These are phyloP conservation scores for Erebia palarica DNA, from an alignment of 2,888 invertebrate genomes.

Conservation along the genomic window DNA sequence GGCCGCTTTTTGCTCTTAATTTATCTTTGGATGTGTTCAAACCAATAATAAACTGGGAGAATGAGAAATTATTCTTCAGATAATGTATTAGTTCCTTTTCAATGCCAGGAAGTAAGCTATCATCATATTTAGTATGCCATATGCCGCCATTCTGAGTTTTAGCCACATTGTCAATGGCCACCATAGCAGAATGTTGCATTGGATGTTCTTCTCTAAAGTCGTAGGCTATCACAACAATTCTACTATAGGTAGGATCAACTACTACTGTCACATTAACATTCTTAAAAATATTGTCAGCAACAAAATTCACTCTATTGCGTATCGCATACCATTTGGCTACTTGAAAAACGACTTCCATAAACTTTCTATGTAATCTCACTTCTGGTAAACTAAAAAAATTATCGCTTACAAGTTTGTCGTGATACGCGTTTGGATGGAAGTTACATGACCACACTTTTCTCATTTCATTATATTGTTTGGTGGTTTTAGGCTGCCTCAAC, in stretches of 20 bases:
- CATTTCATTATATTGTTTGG: constrained; percentile 84
- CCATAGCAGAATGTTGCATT: constrained; percentile 92
- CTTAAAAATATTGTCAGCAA: constrained; percentile 42
- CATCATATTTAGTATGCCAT: constrained; percentile 64
- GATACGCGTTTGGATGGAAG: constrained; percentile 89
- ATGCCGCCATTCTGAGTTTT: constrained; percentile 90
- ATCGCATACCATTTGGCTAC: constrained; percentile 66
- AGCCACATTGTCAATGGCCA: constrained; percentile 93
- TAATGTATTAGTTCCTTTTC: constrained; percentile 60
- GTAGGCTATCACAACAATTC: constrained; percentile 86
- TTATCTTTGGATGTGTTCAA: constrained; percentile 48
- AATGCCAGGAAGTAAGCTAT: constrained; percentile 59
- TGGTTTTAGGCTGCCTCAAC: constrained; percentile 83
- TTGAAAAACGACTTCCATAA: constrained; percentile 83
- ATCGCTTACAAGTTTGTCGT: constrained; percentile 86
- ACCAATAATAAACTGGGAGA: constrained; percentile 70
- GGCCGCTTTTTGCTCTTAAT: neutral
- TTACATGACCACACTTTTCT: constrained; percentile 90
- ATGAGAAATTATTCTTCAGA: constrained; percentile 61
- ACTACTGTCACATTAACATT: constrained; percentile 79
- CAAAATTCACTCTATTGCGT: constrained; percentile 26
- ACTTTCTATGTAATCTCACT: constrained; percentile 77
- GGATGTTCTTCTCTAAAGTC: constrained; percentile 84
- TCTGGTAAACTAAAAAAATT: constrained; percentile 83
- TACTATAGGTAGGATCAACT: constrained; percentile 86